Conservation (phyloP, 1,140 invertebrate species). For the Hylyphantes graminicola region DNA sequence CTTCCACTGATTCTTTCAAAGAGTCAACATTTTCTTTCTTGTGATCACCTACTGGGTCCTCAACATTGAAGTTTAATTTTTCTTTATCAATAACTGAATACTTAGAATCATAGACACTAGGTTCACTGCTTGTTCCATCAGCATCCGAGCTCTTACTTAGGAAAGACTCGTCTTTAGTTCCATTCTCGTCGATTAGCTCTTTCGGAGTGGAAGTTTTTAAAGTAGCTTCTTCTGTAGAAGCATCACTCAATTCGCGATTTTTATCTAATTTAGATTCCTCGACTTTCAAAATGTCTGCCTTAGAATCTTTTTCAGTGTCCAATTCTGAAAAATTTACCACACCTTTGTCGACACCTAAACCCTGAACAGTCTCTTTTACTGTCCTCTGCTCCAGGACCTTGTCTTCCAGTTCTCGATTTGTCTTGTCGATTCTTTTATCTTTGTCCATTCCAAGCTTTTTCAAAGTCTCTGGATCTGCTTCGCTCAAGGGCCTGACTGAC, state of each 20-base stretch:
- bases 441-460: not conserved
- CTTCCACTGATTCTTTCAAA: not conserved
- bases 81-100: not conserved
- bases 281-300: not conserved
- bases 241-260: not conserved
- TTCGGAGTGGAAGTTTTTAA: not conserved
- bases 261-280: not conserved
- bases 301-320: not conserved
- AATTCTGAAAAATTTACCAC: too few relatives aligned
- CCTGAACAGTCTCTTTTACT: not conserved
- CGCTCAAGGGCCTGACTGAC: conserved; percentile 8
- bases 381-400: not conserved
- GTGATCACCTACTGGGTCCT: not conserved
- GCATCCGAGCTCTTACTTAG: not conserved
- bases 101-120: not conserved
- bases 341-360: too few relatives aligned
- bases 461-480: conserved; percentile 6
- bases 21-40: not conserved
- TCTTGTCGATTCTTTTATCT: not conserved
- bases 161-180: not conserved
- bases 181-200: not conserved
- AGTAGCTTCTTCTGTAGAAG: not conserved
- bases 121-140: not conserved
- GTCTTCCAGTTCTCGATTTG: not conserved
- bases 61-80: not conserved